phyloP scores from a whole-genome alignment of 2,797 vertebrate genomes.

The Tarsius wallacei region DNA sequence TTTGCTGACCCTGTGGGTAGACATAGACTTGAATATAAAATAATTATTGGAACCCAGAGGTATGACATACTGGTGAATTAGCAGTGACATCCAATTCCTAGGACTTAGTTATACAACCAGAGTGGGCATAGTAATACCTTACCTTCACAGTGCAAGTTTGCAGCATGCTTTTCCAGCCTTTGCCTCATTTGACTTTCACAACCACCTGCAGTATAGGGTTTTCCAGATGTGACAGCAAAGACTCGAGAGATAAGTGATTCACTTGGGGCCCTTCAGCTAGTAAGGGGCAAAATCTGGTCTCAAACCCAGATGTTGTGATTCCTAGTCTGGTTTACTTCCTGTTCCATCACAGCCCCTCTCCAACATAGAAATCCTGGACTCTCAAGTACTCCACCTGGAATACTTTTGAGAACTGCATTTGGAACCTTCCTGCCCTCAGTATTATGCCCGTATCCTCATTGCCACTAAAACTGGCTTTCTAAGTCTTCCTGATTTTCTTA shows the following conservation, averaged over 20 bases:
- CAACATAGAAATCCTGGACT: neutral
- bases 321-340: neutral
- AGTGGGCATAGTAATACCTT: neutral
- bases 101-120: neutral
- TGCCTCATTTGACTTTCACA: neutral
- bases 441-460: neutral
- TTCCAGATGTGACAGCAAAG: neutral
- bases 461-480: neutral
- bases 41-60: neutral
- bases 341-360: neutral
- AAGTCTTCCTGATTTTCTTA: neutral
- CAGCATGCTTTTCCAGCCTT: neutral
- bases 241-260: neutral
- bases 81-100: neutral
- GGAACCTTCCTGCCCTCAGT: neutral
- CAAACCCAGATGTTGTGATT: neutral
- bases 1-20: neutral
- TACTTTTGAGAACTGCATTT: neutral
- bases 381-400: neutral
- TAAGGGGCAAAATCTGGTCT: neutral
- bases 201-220: neutral
- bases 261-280: neutral
- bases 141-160: neutral
- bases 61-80: neutral
- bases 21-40: neutral